Evolutionary conservation across 1,140 invertebrate genomes (phyloP).

Genomic region (Drosophila littoralis): DNA sequence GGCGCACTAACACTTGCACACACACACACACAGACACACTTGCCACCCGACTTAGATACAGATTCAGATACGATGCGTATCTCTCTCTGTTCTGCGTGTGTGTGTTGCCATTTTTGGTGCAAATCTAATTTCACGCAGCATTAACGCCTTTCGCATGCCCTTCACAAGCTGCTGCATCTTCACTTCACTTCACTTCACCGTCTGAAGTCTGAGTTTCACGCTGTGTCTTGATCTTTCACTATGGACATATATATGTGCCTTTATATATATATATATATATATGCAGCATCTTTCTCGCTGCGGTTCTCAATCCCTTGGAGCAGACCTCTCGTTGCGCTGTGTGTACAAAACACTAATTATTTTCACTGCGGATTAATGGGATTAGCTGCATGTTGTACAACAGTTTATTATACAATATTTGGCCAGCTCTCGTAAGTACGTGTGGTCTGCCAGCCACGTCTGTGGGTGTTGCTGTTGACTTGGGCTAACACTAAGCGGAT

Average conservation of each 20-base stretch:
- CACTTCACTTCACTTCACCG: not conserved
- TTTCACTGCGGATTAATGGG: conserved; percentile 82
- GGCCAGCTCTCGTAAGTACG: conserved; percentile 36
- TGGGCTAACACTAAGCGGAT: conserved; percentile 18
- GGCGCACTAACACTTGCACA: conserved; percentile 44
- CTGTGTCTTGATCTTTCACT: conserved; percentile 58
- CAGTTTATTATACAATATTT: conserved; percentile 81
- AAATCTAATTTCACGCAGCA: conserved; percentile 84
- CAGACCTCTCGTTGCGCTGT: conserved; percentile 41
- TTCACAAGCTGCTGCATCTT: conserved; percentile 44
- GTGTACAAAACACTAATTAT: conserved; percentile 83
- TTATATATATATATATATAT: conserved; percentile 11
- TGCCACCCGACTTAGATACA: conserved; percentile 36
- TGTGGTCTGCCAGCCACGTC: conserved; percentile 50
- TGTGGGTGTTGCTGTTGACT: conserved; percentile 18
- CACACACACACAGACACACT: not conserved
- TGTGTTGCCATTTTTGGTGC: conserved; percentile 63
- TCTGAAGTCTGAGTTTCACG: conserved; percentile 36
- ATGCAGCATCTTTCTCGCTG: conserved; percentile 5
- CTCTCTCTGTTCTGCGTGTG: not conserved
- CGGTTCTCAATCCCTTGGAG: not conserved
- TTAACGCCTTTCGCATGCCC: conserved; percentile 81
- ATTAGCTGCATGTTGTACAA: conserved; percentile 78
- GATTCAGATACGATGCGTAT: conserved; percentile 12
- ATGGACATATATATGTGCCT: not conserved